Base-by-base conservation (phyloP, 2,888 invertebrate species). In the Pyrrhia umbra region DNA sequence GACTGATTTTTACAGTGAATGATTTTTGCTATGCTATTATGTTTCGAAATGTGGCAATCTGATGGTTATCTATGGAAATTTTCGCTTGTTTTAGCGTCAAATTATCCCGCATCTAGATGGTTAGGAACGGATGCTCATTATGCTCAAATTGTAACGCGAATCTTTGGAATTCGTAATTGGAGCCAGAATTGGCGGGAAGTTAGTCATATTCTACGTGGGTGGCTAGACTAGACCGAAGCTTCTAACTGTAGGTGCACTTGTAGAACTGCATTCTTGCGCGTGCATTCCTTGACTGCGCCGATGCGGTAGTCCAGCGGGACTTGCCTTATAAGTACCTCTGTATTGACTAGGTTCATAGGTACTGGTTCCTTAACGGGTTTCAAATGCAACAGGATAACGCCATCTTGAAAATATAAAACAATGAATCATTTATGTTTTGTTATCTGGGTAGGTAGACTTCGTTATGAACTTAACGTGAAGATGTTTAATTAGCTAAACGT, bases 111-210 rank as follows among this genome's bases (percentile, higher is more conserved):
- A 40, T 25, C 16, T 34, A 49, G 34, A 40, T 46, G 37, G 42
- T 46, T 46, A 20, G 47, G 23, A 10, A n/a, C 54, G 40, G 72
- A 71, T 58, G 57, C 52, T 62, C n/a, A 61, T 49, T 56, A 34
- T 34, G 16, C 20, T 77, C 23, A 56, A 72, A 57, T 75, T 56
- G 78, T 66, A 67, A 73, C 61, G 52, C 34, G 60, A 74, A 61
- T 72, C 73, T 73, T 62, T n/a, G 56, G 60, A 52, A 78, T 77
- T 77, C 37, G 70, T 47, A 80, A 78, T 58, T 40, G 27, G 63
- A 74, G 45, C 40, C 56, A 58, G 57, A 71, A 61, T 71, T 72
- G 65, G 59, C 77, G 77, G 77, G 64, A 76, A 78, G 57, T 75
- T 64, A 55, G 54, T 52, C 55, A 74, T 45, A 37, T 39, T 50